Conservation (phyloP, 2,888 invertebrate species). For the Noctua comes region DNA sequence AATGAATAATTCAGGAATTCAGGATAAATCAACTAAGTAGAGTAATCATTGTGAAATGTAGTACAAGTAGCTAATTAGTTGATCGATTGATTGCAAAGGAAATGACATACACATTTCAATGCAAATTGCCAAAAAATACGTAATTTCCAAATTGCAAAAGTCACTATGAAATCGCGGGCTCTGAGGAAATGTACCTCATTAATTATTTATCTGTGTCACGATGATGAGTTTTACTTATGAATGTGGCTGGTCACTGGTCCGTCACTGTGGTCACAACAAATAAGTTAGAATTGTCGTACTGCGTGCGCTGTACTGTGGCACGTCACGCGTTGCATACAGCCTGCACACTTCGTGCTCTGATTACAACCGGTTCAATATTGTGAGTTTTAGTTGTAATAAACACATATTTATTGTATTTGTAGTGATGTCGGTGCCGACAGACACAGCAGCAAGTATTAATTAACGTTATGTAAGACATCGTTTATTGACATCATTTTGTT, state of each 20-base stretch:
- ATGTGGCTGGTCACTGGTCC: neutral
- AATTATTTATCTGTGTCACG: conserved; percentile 37
- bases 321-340: conserved; percentile 7
- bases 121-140: conserved; percentile 21
- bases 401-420: conserved; percentile 6
- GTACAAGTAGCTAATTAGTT: neutral
- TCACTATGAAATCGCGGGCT: conserved; percentile 2
- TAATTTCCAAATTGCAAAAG: conserved; percentile 9
- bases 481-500: conserved; percentile 16
- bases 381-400: conserved; percentile 9
- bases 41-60: neutral
- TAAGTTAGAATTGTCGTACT: neutral
- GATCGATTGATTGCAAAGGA: conserved; percentile 16
- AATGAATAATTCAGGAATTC: neutral
- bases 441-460: neutral
- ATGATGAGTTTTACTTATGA: conserved; percentile 12
- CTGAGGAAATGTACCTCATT: conserved; percentile 10
- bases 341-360: conserved; percentile 40
- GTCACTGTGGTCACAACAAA: neutral
- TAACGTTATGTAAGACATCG: conserved; percentile 30
- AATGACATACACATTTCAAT: conserved; percentile 37
- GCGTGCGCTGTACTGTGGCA: conserved; percentile 27
- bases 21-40: neutral
- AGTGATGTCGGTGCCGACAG: neutral
- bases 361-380: conserved; percentile 17